Base-by-base conservation (phyloP, 1,140 invertebrate species). In the Lordiphosa collinella region DNA sequence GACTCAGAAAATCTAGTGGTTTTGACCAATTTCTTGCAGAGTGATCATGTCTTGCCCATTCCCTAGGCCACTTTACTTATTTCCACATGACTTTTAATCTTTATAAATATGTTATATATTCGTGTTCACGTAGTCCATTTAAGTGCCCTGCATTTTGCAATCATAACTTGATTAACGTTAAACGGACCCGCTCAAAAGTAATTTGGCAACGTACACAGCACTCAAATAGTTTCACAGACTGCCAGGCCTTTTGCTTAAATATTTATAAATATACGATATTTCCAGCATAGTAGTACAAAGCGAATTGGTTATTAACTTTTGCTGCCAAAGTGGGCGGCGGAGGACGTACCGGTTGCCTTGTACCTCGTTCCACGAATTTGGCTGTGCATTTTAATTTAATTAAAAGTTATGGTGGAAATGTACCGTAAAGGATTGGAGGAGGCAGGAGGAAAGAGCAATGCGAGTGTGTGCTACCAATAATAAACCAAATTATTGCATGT, bases 401-500 rank as follows among this genome's bases (percentile, higher is more conserved):
- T 82, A 82, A 82, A 82, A 82, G 78, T 82, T 82, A 82, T 82
- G 79, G 78, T 72, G 41, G 41, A 80, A 82, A 76, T 80, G 76
- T 82, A 60, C 47, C 66, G 47, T 56, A 67, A 82, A 25, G 55
- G 58, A 31, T 31, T 9, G 36, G 50, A 12, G 29, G 14, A 10
- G 18, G 22, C 1, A 11, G n/a, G 13, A 47, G 29, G 43, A 10
- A 29, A 31, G 48, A 40, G 22, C 22, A 25, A 16, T 54, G 55
- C 46, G 48, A 52, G 49, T 41, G 53, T 47, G 34, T 53, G 50
- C 49, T 51, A 59, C 72, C 76, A 84, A 84, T 84, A 82, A 82
- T 82, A 82, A 82, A 82, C 78, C 78, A 72, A 82, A 82, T 82
- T 82, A 82, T 84, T 82, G 72, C 78, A 82, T 82, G 78, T 84